Base-by-base conservation (phyloP, 2,888 invertebrate genomes). In the Melitaea athalia region DNA sequence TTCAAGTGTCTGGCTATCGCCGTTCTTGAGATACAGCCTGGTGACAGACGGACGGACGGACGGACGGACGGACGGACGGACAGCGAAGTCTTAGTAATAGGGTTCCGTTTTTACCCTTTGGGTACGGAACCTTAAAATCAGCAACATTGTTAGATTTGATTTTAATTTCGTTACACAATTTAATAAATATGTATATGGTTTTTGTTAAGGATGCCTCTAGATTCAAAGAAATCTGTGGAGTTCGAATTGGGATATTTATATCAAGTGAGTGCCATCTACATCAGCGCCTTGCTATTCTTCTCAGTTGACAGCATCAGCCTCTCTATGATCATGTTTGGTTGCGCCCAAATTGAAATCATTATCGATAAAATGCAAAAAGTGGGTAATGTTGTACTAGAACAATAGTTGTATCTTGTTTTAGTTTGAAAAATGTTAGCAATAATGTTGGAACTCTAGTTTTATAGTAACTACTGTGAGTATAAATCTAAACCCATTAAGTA, bases 261-360 rank as follows among this genome's bases (percentile, higher is more conserved):
- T 68, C 91, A 92, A 73, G 83, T 88, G 75, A 63, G 76, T 10
- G 82, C 84, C 57, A 85, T 89, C 53, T 89, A 85, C 76, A 84
- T 85, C 69, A 88, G 91, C 67, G 89, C 88, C 0, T 77, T 83
- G 14, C 78, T 89, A 6, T 91, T 89, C 79, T n/a, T 42, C 38
- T 38, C 17, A 11, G 59, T 42, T 42, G 38, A 12, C 15, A 43
- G 17, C 47, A n/a, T 14, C 17, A 43, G 42, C 43, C 80, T 91
- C 0, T 83, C 83, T 0, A 89, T 89, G 89, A 81, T 82, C 0
- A 82, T 84, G 72, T 79, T 80, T 64, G 91, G 87, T 0, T 87
- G 89, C 59, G 89, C 88, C 0, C 87, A 93, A 74, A 78, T 92
- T 1, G 88, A 91, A 64, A 88, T 93, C 38, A 81, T 92, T 17